Evolutionary conservation across 2,888 invertebrate genomes (phyloP), one percentile per base, ranked within the genome.

Genomic region (Cantharis rustica): DNA sequence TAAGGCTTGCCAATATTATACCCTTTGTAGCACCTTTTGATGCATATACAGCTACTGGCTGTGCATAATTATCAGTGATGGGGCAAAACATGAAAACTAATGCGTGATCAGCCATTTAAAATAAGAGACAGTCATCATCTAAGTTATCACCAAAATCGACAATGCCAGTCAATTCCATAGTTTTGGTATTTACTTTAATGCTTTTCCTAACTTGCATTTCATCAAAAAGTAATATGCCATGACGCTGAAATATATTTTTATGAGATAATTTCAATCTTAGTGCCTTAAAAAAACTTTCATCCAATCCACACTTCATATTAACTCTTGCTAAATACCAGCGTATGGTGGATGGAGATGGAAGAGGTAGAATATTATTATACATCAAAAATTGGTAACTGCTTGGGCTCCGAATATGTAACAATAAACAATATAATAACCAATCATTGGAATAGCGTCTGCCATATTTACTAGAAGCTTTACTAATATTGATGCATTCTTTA

Each of bases 231-330:
- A 75, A 61, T 61, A 68, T 27, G 10, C 75, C 75, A 47, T 61
- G 72, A 11, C 27, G 16, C 27, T 72, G 64, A 16, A 27, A 11
- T 70, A 15, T 16, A 27, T 68, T 16, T 71, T 75, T 75, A 23
- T 26, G 15, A 0, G 16, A 5, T 13, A 75, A 47, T 75, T 75
- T 72, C 16, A 68, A 61, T 72, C 31, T 11, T 69, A 75, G 47
- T 62, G 72, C 72, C 63, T 75, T 62, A 72, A 72, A 75, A 5
- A 75, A 75, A 68, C 11, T 61, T 68, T 75, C 62, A 69, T 75
- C 75, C 27, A 75, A 47, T 13, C 75, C 75, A 69, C 75, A 75
- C 16, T 69, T 75, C 15, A 72, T 72, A 23, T 75, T 71, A 1
- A 75, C 26, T 17, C 27, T 75, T 23, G 27, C 17, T 26, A 75